Base-by-base conservation (phyloP, 2,113 vertebrate species). In the Sebastes fasciatus region DNA sequence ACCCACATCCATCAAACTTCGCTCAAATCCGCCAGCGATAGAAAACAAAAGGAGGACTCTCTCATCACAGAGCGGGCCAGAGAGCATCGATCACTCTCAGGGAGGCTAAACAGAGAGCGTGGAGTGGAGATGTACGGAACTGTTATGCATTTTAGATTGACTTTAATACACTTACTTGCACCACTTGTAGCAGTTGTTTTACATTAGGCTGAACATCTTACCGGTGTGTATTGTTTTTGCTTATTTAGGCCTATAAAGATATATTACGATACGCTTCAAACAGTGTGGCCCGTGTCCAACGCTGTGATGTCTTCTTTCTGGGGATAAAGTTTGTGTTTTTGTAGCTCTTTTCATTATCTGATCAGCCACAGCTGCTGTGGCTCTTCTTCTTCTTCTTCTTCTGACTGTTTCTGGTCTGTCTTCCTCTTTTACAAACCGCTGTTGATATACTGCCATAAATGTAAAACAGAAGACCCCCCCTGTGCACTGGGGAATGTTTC, bases 1-100 rank as follows among this genome's bases (percentile, higher is more conserved):
- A 90, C 94, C 94, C 94, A 93, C 94, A 92, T 94, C 92, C 92
- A 90, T 94, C 93, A 94, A 93, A 93, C 90, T 93, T 94, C 74
- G 90, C 86, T 92, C 88, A 90, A 93, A 92, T 90, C 71, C 80
- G 79, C 90, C 89, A 89, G 88, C 89, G 70, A 71, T 21, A 43
- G 72, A 87, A 85, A 91, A 92, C 86, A 90, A 93, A 92, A 79
- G 88, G 87, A 91, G 78, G 88, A 91, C 85, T 93, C 88, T 88
- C 79, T 92, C 84, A 82, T 91, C 86, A 74, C 78, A 62, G 88
- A 91, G 83, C 26, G 86, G 89, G 86, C 91, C 87, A 85, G 65
- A 85, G 87, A 90, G 89, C 92, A 85, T 86, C 79, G 70, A 88
- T 90, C 88, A 84, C 78, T 86, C 70, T 55, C 86, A 16, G 76